Evolutionary conservation across 1,140 invertebrate genomes (phyloP).

Genomic region (Phenacoccus solenopsis): DNA sequence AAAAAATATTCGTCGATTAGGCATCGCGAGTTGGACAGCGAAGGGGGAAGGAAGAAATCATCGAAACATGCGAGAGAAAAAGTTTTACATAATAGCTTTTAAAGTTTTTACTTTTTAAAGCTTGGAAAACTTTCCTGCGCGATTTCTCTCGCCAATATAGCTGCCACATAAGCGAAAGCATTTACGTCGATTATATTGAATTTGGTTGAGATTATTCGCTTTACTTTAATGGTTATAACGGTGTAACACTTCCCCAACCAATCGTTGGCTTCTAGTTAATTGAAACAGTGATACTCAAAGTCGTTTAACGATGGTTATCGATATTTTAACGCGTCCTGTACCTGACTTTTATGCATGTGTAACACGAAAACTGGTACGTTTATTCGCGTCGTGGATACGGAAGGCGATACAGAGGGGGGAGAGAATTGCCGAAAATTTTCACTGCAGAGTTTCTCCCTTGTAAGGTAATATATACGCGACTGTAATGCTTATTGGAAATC

Average conservation of each 20-base stretch:
- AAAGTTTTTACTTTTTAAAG: slow-evolving; percentile 15
- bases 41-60: background rate
- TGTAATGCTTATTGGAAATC: too few species aligned
- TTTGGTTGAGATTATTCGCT: slow-evolving; percentile 1
- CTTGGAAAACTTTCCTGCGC: slow-evolving; percentile 4
- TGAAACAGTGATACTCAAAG: slow-evolving; percentile 1
- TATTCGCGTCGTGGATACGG: too few species aligned
- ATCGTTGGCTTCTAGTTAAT: background rate
- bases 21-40: background rate
- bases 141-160: slow-evolving; percentile 9
- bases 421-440: background rate
- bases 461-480: too few species aligned
- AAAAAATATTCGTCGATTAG: too few species aligned
- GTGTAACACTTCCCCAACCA: background rate
- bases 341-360: background rate
- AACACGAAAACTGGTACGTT: slow-evolving; percentile 1
- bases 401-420: background rate
- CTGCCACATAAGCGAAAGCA: background rate
- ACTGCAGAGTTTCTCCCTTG: too few species aligned
- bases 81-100: slow-evolving; percentile 11
- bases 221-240: background rate
- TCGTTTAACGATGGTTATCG: background rate
- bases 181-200: slow-evolving; percentile 12
- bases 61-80: slow-evolving; percentile 12
- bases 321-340: background rate